A percentile compares a stretch with the other conserved stretches of the same genome.
Conservation (phyloP, 1,140 invertebrate species). For the Bombus waltoni region DNA sequence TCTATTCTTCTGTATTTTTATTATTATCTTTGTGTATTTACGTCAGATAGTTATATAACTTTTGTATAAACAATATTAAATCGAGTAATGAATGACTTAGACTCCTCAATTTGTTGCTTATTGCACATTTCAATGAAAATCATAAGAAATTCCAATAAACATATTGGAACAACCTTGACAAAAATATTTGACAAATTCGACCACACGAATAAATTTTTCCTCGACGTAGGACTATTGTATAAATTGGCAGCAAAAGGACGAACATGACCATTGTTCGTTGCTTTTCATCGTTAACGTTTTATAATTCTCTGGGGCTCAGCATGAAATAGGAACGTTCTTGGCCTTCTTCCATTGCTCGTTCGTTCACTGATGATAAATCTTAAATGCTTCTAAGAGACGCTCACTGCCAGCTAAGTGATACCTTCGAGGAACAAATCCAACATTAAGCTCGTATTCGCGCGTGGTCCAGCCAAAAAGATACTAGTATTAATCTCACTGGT, state of each 20-base stretch:
- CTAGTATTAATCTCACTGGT: neutral
- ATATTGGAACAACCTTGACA: neutral
- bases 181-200: slow-evolving; percentile 14
- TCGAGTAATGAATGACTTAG: too few species aligned
- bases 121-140: neutral
- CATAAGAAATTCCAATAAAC: neutral
- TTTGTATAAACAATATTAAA: too few species aligned
- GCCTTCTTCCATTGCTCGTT: slow-evolving; percentile 30
- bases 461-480: too few species aligned
- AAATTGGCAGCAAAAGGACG: slow-evolving; percentile 1
- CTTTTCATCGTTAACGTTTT: slow-evolving; percentile 47
- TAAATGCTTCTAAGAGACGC: slow-evolving; percentile 27
- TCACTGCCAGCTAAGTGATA: slow-evolving; percentile 54
- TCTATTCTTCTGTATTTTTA: neutral
- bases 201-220: neutral
- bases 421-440: neutral
- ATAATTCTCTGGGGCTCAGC: slow-evolving; percentile 42
- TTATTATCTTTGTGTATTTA: neutral
- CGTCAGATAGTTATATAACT: too few species aligned
- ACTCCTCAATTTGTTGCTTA: too few species aligned
- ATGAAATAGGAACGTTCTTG: slow-evolving; percentile 17
- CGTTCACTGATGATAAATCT: slow-evolving; percentile 3
- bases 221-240: slow-evolving; percentile 8
- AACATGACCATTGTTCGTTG: slow-evolving; percentile 17
- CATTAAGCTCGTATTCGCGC: neutral